Percentiles rank a stretch among this genome's conserved stretches.
Conservation (phyloP, 2,113 vertebrate species). For the Sinosuthora webbiana region DNA sequence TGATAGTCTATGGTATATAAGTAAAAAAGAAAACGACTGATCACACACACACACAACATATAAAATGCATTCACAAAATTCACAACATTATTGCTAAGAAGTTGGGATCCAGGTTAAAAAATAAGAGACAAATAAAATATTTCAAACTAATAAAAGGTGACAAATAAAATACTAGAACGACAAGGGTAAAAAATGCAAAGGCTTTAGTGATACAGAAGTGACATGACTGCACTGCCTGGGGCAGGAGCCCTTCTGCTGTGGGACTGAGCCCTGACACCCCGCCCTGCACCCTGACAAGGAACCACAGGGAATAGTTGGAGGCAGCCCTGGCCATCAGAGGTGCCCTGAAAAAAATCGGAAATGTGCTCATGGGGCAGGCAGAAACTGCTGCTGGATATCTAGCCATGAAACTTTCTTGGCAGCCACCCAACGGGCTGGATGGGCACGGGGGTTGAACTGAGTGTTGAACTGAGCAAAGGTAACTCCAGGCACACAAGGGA, state of each 20-base stretch:
- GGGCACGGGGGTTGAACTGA: background rate
- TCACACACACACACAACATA: background rate
- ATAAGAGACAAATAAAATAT: background rate
- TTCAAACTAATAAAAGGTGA: background rate
- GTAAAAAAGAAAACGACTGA: background rate
- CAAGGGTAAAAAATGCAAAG: background rate
- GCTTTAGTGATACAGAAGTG: background rate
- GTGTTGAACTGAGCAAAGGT: fast-evolving
- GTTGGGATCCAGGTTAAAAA: background rate
- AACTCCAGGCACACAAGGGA: fast-evolving
- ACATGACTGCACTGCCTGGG: too few relatives aligned
- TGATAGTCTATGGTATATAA: slow-evolving; percentile 33
- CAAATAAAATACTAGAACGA: background rate
- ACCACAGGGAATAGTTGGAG: fast-evolving
- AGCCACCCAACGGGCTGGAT: fast-evolving
- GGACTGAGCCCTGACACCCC: background rate
- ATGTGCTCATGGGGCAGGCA: too few relatives aligned
- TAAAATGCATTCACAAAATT: background rate
- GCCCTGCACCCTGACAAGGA: background rate
- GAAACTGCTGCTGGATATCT: background rate
- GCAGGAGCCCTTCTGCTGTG: background rate
- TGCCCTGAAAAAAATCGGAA: background rate
- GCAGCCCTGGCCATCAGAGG: background rate
- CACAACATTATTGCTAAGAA: background rate
- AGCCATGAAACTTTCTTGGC: fast-evolving